Percentiles rank a stretch among this genome's conserved stretches.
Conservation (phyloP, 1,140 invertebrate genomes). For the Calephelis nemesis region DNA sequence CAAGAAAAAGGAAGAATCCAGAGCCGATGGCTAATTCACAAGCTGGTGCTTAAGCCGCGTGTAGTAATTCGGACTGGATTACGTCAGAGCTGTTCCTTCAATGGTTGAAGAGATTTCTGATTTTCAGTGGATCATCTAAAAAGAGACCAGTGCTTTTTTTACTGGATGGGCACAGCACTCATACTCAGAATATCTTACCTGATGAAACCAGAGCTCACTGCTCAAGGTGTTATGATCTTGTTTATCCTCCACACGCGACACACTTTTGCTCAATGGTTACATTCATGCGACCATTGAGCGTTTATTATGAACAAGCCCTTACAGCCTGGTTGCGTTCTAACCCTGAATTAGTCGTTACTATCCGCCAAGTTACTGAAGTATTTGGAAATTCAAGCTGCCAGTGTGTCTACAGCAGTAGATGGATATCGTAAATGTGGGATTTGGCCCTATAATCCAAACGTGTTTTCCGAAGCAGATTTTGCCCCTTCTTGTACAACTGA, state of each 20-base stretch:
- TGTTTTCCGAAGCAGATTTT: not conserved
- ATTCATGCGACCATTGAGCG: not conserved
- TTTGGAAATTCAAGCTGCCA: no score
- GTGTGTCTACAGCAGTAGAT: not conserved
- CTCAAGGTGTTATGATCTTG: not conserved
- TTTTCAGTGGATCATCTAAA: slow-evolving; percentile 34
- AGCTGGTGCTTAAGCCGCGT: slow-evolving; percentile 37
- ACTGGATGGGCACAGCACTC: slow-evolving; percentile 34
- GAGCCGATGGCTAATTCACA: no score
- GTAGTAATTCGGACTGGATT: slow-evolving; percentile 46
- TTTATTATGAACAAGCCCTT: not conserved
- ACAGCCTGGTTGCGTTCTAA: no score
- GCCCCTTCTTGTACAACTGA: not conserved
- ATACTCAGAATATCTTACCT: not conserved
- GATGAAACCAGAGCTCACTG: not conserved
- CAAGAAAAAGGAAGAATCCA: no score
- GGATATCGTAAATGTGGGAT: slow-evolving; percentile 2
- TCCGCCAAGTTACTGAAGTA: no score
- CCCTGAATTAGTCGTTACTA: no score
- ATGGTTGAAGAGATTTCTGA: slow-evolving; percentile 53
- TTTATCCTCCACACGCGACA: not conserved
- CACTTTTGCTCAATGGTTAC: not conserved
- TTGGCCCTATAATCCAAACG: not conserved
- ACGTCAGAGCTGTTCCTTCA: slow-evolving; percentile 40
- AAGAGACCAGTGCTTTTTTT: slow-evolving; percentile 37